Evolutionary conservation across 2,113 vertebrate species (phyloP), one percentile per base, ranked within the genome.

Genomic region (Campylomormyrus tamandua): DNA sequence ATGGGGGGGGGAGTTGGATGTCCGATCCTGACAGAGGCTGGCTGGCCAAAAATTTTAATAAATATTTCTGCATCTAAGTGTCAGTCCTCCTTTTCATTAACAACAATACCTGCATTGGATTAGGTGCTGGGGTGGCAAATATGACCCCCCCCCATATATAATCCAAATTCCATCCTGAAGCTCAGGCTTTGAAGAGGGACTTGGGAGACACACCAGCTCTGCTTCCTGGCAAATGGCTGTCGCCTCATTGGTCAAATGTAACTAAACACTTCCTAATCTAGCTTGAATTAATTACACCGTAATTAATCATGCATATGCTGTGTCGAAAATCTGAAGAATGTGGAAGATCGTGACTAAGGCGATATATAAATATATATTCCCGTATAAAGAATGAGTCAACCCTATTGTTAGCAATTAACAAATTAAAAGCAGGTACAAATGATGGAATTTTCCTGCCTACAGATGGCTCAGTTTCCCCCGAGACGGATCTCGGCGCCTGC

Each of bases 381-480:
- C 19, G 0, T 46, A 89, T n/a, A 56, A 39, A 89, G 49, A 15
- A 49, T 13, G 74, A 89, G 46, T 77, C 66, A 46, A 83, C 17
- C 87, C 53, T 39, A 58, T 46, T 52, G 52, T 53, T 83, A 87
- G 13, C 42, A 52, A 80, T 50, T 91, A 90, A 92, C 89, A 90
- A 89, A 92, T 91, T 90, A 93, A 90, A 62, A 31, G 89, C 52
- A 89, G 66, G 83, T 91, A 91, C 90, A 88, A 87, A 88, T 66
- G 83, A 90, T 90, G 90, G 91, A 88, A 58, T 89, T 80, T 90
- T 92, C 91, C 88, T 91, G 91, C 90, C 91, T 90, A 89, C 90
- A 90, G 89, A 92, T 90, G 89, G 91, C 83, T 88, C 50, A 46
- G 74, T 91, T 92, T 90, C 89, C 88, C 90, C 85, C 39, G 50